Conservation (phyloP, 2,888 invertebrate genomes). For the Caenorhabditis becei region DNA sequence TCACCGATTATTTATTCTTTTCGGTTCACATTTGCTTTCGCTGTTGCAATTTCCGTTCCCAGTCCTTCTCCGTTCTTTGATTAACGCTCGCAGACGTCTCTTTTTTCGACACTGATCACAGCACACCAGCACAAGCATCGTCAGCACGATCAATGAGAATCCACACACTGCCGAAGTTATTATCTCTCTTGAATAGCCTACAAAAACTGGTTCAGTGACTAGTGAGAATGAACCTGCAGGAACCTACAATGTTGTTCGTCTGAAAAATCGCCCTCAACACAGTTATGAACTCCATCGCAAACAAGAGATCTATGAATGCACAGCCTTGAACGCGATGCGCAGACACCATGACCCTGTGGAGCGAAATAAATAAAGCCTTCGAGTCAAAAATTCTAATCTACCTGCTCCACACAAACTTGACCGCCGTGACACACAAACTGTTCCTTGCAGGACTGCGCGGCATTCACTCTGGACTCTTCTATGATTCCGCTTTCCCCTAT, state of each 20-base stretch:
- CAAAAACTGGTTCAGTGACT: background rate
- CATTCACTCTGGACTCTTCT: background rate
- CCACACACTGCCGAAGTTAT: conserved; percentile 53
- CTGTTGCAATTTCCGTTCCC: conserved; percentile 43
- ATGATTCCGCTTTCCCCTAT: conserved; percentile 52
- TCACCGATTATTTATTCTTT: conserved; percentile 59
- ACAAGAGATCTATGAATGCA: conserved; percentile 82
- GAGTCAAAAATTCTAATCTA: background rate
- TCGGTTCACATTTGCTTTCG: conserved; percentile 28
- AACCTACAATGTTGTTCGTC: conserved; percentile 76
- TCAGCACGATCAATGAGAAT: conserved; percentile 54
- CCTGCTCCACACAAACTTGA: conserved; percentile 81
- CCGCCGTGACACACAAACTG: conserved; percentile 82
- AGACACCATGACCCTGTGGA: conserved; percentile 77
- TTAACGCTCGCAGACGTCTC: conserved; percentile 51
- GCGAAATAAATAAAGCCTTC: background rate
- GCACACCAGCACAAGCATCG: conserved; percentile 64
- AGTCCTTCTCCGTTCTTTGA: conserved; percentile 51
- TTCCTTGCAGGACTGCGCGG: conserved; percentile 28
- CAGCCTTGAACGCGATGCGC: conserved; percentile 80
- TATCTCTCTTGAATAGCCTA: conserved; percentile 69
- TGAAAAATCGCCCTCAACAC: conserved; percentile 82
- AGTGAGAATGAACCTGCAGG: background rate
- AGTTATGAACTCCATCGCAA: conserved; percentile 83
- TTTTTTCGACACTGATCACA: conserved; percentile 65